phyloP scores from a whole-genome alignment of 2,797 vertebrate species.

The Pseudocheirus occidentalis region DNA sequence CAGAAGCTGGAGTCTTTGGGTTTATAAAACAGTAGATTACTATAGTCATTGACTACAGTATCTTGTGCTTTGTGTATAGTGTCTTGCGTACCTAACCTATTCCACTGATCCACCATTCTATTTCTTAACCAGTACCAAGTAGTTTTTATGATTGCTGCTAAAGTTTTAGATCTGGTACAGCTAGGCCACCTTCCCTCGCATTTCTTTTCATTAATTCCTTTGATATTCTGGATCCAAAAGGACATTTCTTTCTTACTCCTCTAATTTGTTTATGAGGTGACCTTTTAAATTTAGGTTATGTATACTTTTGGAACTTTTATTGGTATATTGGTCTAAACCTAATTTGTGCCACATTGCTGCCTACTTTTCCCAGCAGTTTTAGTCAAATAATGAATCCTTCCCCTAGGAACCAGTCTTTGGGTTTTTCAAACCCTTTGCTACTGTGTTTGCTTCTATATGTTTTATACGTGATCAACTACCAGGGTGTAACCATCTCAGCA shows the following conservation, averaged over 20 bases:
- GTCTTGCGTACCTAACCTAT: no score
- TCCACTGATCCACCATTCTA: no score
- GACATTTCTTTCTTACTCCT: background rate
- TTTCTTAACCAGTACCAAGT: no score
- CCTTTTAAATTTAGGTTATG: background rate
- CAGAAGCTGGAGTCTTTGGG: no score
- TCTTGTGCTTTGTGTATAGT: no score
- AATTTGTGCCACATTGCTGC: background rate
- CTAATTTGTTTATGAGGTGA: background rate
- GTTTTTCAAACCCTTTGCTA: background rate
- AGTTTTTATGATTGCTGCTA: no score
- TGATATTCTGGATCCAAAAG: background rate
- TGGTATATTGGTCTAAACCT: background rate
- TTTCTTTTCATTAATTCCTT: no score
- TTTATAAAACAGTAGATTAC: no score
- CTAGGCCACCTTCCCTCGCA: no score
- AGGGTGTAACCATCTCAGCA: background rate
- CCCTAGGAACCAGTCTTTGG: background rate
- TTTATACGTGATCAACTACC: background rate
- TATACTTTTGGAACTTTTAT: background rate
- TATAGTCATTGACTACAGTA: no score
- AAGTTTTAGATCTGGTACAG: no score
- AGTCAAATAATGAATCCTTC: background rate
- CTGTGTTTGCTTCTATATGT: background rate
- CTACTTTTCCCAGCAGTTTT: background rate